A percentile compares a stretch with the other conserved stretches of the same genome.
phyloP scores from a whole-genome alignment of 1,140 invertebrate genomes.

The Drosophila kikkawai region DNA sequence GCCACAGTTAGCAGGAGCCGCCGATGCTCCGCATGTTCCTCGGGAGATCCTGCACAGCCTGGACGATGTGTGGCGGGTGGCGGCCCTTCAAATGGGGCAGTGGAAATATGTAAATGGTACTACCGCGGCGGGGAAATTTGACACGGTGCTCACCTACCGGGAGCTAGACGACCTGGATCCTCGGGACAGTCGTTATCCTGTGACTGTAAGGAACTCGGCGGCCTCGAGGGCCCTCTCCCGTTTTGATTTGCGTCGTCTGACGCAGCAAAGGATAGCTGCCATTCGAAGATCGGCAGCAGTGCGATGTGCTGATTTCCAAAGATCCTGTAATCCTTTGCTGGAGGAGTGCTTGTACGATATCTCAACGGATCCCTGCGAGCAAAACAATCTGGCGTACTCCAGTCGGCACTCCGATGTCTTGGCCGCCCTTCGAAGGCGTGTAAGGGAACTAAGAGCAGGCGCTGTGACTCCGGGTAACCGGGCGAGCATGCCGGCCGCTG shows the following conservation, averaged over 20 bases:
- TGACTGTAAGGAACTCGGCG: constrained; percentile 85
- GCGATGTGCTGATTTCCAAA: constrained; percentile 62
- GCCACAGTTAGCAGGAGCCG: constrained; percentile 86
- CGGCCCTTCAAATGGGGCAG: constrained; percentile 88
- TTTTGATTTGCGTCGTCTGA: constrained; percentile 52
- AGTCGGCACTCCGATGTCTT: constrained; percentile 45
- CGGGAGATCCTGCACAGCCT: constrained; percentile 90
- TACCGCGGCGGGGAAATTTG: constrained; percentile 83
- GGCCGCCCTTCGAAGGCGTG: constrained; percentile 41
- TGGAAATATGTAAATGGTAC: constrained; percentile 92
- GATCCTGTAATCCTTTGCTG: constrained; percentile 84
- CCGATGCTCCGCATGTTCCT: constrained; percentile 79
- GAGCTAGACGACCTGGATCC: constrained; percentile 66
- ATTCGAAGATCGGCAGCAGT: constrained; percentile 85
- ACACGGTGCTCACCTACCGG: constrained; percentile 85
- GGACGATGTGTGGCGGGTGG: constrained; percentile 88
- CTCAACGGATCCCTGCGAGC: constrained; percentile 91
- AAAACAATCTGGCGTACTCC: constrained; percentile 87
- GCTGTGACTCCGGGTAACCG: constrained; percentile 49
- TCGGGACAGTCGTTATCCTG: constrained; percentile 82
- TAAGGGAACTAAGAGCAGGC: constrained; percentile 33
- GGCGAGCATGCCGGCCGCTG: constrained; percentile 17
- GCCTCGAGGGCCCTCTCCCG: constrained; percentile 59
- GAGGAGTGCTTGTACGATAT: constrained; percentile 91
- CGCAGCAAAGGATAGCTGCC: constrained; percentile 67